phyloP scores from a whole-genome alignment of 2,113 vertebrate species.

The Alligator mississippiensis region DNA sequence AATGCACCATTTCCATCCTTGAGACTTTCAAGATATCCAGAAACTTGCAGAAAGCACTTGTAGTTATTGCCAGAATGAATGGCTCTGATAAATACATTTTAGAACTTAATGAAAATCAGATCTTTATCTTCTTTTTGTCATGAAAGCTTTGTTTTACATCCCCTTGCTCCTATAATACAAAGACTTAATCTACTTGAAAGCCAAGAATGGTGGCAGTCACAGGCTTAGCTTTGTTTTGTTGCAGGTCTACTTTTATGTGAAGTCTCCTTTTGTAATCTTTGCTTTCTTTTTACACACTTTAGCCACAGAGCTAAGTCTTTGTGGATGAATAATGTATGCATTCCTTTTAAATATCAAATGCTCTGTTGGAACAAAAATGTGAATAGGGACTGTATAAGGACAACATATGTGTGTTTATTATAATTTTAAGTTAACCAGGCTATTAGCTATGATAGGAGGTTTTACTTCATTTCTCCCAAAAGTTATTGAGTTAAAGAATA shows the following conservation, averaged over 20 bases:
- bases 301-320: slow-evolving; percentile 2
- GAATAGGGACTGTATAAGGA: slow-evolving; percentile 5
- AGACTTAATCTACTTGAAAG: background rate
- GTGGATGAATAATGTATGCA: background rate
- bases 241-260: slow-evolving; percentile 18
- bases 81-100: slow-evolving; percentile 4
- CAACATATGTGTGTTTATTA: background rate
- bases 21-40: background rate
- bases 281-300: background rate
- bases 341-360: slow-evolving; percentile 5
- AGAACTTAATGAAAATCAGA: background rate
- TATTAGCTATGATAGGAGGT: slow-evolving; percentile 17
- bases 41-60: background rate
- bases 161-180: background rate
- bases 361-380: slow-evolving; percentile 3
- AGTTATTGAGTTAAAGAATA: slow-evolving; percentile 12
- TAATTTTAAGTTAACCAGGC: slow-evolving; percentile 37
- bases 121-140: background rate
- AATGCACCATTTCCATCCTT: background rate
- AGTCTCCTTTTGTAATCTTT: background rate
- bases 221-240: background rate
- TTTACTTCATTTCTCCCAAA: slow-evolving; percentile 28
- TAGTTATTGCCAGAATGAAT: background rate
- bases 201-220: background rate
- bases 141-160: slow-evolving; percentile 18